Conservation (phyloP, 2,888 invertebrate species). For the Apeira syringaria region DNA sequence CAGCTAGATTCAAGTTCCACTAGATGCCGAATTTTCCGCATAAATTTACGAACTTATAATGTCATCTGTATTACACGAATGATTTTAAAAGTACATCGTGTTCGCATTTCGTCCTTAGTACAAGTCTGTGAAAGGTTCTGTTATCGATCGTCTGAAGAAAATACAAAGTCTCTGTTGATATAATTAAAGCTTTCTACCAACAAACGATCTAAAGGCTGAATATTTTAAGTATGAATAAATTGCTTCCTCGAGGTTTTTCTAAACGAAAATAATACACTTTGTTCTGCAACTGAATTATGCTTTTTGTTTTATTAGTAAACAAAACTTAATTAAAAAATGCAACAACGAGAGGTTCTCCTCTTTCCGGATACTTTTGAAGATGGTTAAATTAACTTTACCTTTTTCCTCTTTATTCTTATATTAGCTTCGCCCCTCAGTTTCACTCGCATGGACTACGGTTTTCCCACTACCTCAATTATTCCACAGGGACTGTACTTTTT, state of each 20-base stretch:
- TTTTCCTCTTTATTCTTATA: neutral
- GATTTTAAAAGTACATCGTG: too few species aligned
- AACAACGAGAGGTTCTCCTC: conserved; percentile 21
- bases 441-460: too few species aligned
- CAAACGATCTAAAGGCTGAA: conserved; percentile 9
- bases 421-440: too few species aligned
- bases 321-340: conserved; percentile 45
- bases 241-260: conserved; percentile 8
- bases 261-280: conserved; percentile 27
- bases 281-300: conserved; percentile 25
- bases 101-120: too few species aligned
- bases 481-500: too few species aligned
- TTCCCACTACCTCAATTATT: too few species aligned
- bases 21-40: too few species aligned
- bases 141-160: neutral
- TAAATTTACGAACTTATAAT: too few species aligned
- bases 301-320: conserved; percentile 43
- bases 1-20: too few species aligned
- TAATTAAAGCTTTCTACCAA: conserved; percentile 12
- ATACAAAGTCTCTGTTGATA: conserved; percentile 7
- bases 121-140: too few species aligned
- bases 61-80: too few species aligned
- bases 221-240: too few species aligned
- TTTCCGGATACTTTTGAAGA: conserved; percentile 12
- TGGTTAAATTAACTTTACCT: neutral